Conservation (phyloP, 2,888 invertebrate species). For the Sturmia bella region DNA sequence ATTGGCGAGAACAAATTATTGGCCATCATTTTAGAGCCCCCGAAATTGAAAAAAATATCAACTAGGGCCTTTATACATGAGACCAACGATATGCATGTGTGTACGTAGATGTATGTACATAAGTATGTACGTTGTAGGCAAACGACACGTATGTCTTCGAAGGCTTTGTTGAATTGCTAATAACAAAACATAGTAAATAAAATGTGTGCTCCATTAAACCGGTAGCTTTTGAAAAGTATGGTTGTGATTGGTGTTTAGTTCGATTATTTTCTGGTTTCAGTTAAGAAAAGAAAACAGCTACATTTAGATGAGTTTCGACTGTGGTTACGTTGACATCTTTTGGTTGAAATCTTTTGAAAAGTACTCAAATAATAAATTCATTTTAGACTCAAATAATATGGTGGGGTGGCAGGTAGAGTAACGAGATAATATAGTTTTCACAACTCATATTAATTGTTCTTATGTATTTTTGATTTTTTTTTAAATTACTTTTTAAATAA, state of each 20-base stretch:
- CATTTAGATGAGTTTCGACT: slow-evolving; percentile 63
- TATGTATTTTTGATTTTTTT: not conserved
- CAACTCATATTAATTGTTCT: not conserved
- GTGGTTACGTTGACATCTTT: slow-evolving; percentile 69
- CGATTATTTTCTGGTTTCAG: slow-evolving; percentile 38
- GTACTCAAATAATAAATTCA: slow-evolving; percentile 20
- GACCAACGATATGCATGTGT: too few species aligned
- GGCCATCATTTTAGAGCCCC: too few species aligned
- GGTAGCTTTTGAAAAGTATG: slow-evolving; percentile 44
- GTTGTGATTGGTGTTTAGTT: slow-evolving; percentile 16
- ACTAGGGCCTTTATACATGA: too few species aligned
- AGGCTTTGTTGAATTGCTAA: slow-evolving; percentile 47
- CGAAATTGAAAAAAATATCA: too few species aligned
- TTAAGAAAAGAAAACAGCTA: slow-evolving; percentile 25
- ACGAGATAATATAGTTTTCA: not conserved
- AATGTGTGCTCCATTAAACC: slow-evolving; percentile 51
- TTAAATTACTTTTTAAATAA: too few species aligned
- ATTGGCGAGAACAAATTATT: too few species aligned
- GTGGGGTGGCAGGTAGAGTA: slow-evolving; percentile 54
- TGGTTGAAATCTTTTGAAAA: slow-evolving; percentile 52
- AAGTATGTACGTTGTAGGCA: slow-evolving; percentile 4
- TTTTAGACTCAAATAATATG: slow-evolving; percentile 59
- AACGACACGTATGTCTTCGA: slow-evolving; percentile 26
- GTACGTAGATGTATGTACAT: not conserved
- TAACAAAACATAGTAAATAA: slow-evolving; percentile 27